These are phyloP conservation scores for Caenorhabditis virilis DNA, from an alignment of 2,888 invertebrate genomes.

Conservation along the genomic window DNA sequence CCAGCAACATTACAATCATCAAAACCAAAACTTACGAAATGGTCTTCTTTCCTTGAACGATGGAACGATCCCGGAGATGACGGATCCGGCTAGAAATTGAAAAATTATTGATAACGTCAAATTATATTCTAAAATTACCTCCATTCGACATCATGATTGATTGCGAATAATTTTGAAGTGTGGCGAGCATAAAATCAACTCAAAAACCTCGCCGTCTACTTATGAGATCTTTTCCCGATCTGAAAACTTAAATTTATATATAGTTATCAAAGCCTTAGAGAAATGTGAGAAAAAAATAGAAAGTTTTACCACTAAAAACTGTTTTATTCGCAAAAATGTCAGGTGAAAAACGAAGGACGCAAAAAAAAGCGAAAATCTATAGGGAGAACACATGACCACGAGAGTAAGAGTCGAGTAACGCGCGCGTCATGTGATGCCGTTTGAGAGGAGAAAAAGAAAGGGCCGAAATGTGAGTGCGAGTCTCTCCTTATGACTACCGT, in stretches of 20 bases:
- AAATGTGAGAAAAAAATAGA: slow-evolving; percentile 11
- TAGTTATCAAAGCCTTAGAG: not conserved
- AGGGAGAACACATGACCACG: slow-evolving; percentile 35
- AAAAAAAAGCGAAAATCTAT: too few relatives aligned
- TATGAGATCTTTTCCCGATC: slow-evolving; percentile 31
- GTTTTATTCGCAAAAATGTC: slow-evolving; percentile 22
- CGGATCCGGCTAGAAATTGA: slow-evolving; percentile 4
- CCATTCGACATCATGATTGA: slow-evolving; percentile 24
- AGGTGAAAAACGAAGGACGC: slow-evolving; percentile 27
- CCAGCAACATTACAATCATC: not conserved
- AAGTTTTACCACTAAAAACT: too few relatives aligned
- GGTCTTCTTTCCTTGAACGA: slow-evolving; percentile 68
- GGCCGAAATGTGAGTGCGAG: slow-evolving; percentile 7
- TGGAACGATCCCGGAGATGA: slow-evolving; percentile 53
- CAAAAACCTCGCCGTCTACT: not conserved
- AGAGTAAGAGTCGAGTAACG: slow-evolving; percentile 13
- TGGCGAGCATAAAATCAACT: slow-evolving; percentile 21
- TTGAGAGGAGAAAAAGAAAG: slow-evolving; percentile 13
- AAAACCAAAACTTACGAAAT: slow-evolving; percentile 60
- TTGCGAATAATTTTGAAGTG: slow-evolving; percentile 35
- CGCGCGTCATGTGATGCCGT: slow-evolving; percentile 27
- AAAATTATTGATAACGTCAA: not conserved
- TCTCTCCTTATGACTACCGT: slow-evolving; percentile 12
- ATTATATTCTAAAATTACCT: slow-evolving; percentile 3
- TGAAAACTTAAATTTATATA: slow-evolving; percentile 6